phyloP scores from a whole-genome alignment of 2,797 vertebrate species.

The Euphonia xanthogaster region DNA sequence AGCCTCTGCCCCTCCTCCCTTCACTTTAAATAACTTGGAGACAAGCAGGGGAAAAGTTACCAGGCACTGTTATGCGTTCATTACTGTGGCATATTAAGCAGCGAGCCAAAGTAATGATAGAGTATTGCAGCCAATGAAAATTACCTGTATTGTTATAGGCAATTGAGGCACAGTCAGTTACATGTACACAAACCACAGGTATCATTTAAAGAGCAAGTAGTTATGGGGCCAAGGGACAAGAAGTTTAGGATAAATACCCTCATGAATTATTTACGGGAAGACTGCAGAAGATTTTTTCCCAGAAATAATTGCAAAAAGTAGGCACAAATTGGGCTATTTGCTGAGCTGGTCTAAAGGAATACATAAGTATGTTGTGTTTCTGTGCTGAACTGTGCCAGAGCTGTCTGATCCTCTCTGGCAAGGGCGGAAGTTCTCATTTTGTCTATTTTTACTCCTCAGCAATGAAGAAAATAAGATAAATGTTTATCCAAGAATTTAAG shows the following conservation, averaged over 20 bases:
- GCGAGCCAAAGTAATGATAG: conserved; percentile 38
- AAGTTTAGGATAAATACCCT: conserved; percentile 8
- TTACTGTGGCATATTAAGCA: conserved; percentile 35
- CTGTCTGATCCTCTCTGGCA: neutral
- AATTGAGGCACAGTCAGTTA: neutral
- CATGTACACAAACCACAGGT: neutral
- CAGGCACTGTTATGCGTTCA: neutral
- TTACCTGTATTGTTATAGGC: conserved; percentile 28
- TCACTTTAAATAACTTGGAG: conserved; percentile 21
- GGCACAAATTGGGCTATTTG: neutral
- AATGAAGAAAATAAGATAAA: neutral
- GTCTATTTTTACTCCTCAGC: neutral
- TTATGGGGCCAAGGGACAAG: neutral
- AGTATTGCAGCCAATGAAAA: conserved; percentile 29
- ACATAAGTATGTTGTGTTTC: neutral
- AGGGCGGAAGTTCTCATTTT: neutral
- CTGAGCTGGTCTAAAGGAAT: neutral
- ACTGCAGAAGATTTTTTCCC: neutral
- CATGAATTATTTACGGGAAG: conserved; percentile 21
- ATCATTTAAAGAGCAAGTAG: conserved; percentile 45
- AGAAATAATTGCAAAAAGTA: conserved; percentile 9
- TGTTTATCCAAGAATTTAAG: neutral
- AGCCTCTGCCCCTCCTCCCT: neutral
- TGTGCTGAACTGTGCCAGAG: neutral
- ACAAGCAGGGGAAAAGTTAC: conserved; percentile 15